Base-by-base conservation (phyloP, 1,140 invertebrate genomes). In the Ctenoplectra terminalis region DNA sequence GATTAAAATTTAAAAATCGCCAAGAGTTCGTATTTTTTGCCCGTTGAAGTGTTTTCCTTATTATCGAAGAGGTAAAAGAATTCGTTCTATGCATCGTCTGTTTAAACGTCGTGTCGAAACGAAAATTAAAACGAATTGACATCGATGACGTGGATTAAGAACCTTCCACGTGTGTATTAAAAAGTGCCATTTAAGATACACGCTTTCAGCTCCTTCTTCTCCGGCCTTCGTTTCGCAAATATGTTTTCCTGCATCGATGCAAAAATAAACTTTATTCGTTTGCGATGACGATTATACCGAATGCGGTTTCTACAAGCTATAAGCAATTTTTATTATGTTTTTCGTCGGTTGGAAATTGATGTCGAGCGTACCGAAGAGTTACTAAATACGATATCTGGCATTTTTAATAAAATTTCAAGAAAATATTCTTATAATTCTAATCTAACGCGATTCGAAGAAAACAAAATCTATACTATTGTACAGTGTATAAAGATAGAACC, bases 121-220 rank as follows among this genome's bases (percentile, higher is more conserved):
- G 11, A 17, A 31, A 37, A 56, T 34, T 29, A 23, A 50, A 40
- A 29, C 13, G 23, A 29, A 66, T 43, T 67, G n/a, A 4, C 8
- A 5, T 13, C 23, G 13, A 43, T 26, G 11, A 11, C n/a, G 71
- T 58, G 48, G 63, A 56, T 69, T 69, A 56, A 77, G 50, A 37
- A 20, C 43, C 74, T 17, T 11, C 37, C 9, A 20, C 2, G 37
- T n/a, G 43, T n/a, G 37, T n/a, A 56, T n/a, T 17, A 29, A 67
- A n/a, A 23, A 77, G 74, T 43, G 74, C 48, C 48, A 43, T 43
- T 77, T 67, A 67, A 77, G 52, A 77, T 66, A 67, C 50, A 5
- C 48, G 34, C 48, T 40, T 76, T 76, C 54, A 40, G 20, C 23
- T 75, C n/a, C 29, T 76, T 20, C 20, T 6, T 2, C 20, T 34